Base-by-base conservation (phyloP, 2,113 vertebrate species). In the Synodontis membranacea region DNA sequence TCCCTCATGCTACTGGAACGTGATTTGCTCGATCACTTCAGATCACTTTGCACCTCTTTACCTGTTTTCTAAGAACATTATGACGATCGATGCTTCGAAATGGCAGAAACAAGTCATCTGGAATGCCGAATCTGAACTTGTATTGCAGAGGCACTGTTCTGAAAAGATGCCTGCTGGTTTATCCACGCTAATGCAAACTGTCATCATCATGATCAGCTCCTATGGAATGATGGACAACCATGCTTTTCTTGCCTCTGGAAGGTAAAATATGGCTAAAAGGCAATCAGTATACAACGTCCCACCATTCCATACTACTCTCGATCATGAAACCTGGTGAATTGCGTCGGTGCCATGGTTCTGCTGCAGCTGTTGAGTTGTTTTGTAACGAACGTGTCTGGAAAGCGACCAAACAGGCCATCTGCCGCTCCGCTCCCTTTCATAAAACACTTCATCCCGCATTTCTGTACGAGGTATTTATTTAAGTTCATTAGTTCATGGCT, bases 331-430 rank as follows among this genome's bases (percentile, higher is more conserved):
- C 52, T n/a, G 23, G 21, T 48, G n/a, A 75, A 79, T 28, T 46
- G 70, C 46, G n/a, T 37, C 58, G 81, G 19, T 83, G 54, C 86
- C 58, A 74, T 78, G 52, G 54, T 48, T 64, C 34, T 66, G 52
- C 80, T 92, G 87, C 93, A 93, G 93, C 91, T 94, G 92, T 91
- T 92, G 89, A 89, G 84, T 90, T 92, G 92, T 48, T 91, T 93
- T 86, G 86, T 93, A 93, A 94, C 92, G 88, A 92, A 92, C 87
- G 87, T 88, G 88, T 88, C 92, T 92, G 89, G 90, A 88, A 87
- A 90, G 85, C 44, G 80, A 91, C 82, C 80, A 81, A 25, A 62
- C 80, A 56, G 89, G 84, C 60, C 78, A 88, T 94, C 93, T 94
- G 94, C 90, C 88, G 78, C 84, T 82, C 1, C 46, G 28, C 72